Conservation (phyloP, 2,888 invertebrate species). For the Drosophila barbarae region DNA sequence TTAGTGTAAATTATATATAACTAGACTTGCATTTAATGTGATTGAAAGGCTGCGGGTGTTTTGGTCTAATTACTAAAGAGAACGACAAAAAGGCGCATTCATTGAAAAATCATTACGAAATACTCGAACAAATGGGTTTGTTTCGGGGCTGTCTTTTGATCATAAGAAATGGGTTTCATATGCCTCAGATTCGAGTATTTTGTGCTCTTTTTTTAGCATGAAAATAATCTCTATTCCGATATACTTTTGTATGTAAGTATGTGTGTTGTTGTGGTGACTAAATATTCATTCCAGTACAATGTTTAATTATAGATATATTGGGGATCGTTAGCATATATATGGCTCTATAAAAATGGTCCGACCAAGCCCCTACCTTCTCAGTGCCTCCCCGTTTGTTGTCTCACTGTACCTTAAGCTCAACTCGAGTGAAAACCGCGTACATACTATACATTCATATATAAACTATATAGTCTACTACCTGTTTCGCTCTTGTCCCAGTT, state of each 20-base stretch:
- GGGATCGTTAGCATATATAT: constrained; percentile 50
- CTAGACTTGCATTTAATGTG: constrained; percentile 54
- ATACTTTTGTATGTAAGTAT: constrained; percentile 3
- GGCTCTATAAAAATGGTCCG: constrained; percentile 53
- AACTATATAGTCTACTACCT: constrained; percentile 53
- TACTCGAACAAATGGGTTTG: constrained; percentile 17
- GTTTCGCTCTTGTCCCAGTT: constrained; percentile 38
- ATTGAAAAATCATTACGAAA: constrained; percentile 45
- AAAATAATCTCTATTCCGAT: constrained; percentile 29
- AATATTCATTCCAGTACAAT: constrained; percentile 41
- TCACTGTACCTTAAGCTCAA: constrained; percentile 35
- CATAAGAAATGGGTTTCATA: constrained; percentile 8
- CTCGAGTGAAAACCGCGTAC: constrained; percentile 43
- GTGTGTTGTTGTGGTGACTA: constrained; percentile 43
- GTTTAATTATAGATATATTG: constrained; percentile 38
- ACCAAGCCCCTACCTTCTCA: constrained; percentile 15
- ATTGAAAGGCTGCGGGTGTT: constrained; percentile 69
- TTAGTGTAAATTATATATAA: constrained; percentile 66
- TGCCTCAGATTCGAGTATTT: constrained; percentile 25
- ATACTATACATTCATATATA: constrained; percentile 35
- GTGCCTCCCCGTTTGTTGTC: background rate
- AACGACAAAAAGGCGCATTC: constrained; percentile 58
- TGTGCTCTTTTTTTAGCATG: constrained; percentile 7
- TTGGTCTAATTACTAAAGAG: constrained; percentile 45
- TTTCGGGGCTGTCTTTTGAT: constrained; percentile 6